Evolutionary conservation across 2,888 invertebrate species (phyloP).

Genomic region (Ceratothoa steindachneri): DNA sequence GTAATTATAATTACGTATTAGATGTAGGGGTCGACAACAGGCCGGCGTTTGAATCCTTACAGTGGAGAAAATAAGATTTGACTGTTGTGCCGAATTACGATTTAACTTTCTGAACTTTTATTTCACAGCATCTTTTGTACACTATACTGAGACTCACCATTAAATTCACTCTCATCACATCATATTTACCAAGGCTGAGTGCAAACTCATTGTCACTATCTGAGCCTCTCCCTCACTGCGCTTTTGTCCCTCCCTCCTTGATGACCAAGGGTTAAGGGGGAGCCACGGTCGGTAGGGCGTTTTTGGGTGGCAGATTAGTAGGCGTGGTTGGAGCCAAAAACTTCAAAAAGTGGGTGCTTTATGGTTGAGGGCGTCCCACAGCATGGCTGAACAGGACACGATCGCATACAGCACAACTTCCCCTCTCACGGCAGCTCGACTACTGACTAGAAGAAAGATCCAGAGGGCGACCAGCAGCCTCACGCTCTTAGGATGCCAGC

Average conservation of each 20-base stretch:
- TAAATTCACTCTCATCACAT: background rate
- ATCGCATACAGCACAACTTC: background rate
- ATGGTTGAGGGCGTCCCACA: constrained; percentile 1
- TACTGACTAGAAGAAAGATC: background rate
- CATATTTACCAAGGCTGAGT: background rate
- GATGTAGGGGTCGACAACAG: too few species aligned
- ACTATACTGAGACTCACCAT: background rate
- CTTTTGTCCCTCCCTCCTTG: background rate
- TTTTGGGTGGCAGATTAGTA: background rate
- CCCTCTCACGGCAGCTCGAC: background rate
- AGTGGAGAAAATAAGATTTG: too few species aligned
- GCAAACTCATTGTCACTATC: constrained; percentile 13
- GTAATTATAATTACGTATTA: too few species aligned
- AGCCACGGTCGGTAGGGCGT: constrained; percentile 4
- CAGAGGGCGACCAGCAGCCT: background rate
- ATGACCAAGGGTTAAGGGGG: constrained; percentile 12
- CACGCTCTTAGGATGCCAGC: too few species aligned
- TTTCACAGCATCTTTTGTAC: too few species aligned
- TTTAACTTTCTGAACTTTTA: too few species aligned
- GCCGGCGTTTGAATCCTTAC: too few species aligned
- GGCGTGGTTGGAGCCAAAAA: background rate
- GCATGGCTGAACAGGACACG: background rate
- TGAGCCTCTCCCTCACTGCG: background rate
- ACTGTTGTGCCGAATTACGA: too few species aligned
- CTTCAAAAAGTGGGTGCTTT: constrained; percentile 5